Evolutionary conservation across 2,797 vertebrate genomes (phyloP).

Genomic region (Notoglanidium macrostoma): DNA sequence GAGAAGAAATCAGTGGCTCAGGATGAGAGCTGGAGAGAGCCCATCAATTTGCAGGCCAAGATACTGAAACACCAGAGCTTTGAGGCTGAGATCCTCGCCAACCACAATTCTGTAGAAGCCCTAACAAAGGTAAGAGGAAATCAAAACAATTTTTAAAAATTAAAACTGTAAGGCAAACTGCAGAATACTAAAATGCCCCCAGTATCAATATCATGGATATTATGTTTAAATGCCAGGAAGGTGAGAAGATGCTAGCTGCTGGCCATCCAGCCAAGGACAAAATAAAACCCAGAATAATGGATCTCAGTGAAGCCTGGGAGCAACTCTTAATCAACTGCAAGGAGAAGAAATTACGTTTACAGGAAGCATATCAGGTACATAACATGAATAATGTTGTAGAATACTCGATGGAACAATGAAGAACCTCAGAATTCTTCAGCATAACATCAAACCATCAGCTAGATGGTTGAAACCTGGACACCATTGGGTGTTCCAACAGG

Average conservation of each 20-base stretch:
- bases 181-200: neutral
- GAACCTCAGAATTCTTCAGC: no score
- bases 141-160: neutral
- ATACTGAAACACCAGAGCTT: conserved; percentile 83
- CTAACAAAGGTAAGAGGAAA: conserved; percentile 71
- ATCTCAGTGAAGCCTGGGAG: conserved; percentile 81
- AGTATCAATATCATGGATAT: conserved; percentile 1
- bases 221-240: conserved; percentile 74
- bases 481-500: no score
- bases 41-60: conserved; percentile 82
- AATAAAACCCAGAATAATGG: conserved; percentile 75
- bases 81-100: conserved; percentile 82
- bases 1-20: conserved; percentile 82
- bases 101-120: conserved; percentile 71
- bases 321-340: conserved; percentile 77
- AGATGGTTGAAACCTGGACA: no score
- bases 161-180: neutral
- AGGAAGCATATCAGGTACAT: conserved; percentile 81
- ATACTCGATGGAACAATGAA: neutral
- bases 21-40: conserved; percentile 84
- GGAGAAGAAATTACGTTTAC: conserved; percentile 77
- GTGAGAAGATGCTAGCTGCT: conserved; percentile 76
- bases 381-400: neutral
- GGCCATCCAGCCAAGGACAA: conserved; percentile 70
- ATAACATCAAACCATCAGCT: no score